Base-by-base conservation (phyloP, 2,113 vertebrate species). In the Coptodon bakossiorum region DNA sequence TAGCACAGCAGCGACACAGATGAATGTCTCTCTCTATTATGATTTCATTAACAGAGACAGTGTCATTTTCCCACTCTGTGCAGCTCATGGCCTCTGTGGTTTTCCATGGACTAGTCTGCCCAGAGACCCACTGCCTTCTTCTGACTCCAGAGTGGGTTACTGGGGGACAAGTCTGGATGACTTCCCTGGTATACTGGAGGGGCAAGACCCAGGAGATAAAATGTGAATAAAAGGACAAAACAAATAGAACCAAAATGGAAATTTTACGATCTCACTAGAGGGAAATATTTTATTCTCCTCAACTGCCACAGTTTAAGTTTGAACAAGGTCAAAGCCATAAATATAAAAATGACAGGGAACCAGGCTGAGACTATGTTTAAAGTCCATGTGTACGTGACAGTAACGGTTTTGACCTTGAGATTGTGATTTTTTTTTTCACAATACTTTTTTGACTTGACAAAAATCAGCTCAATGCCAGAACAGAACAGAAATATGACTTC, bases 21-120 rank as follows among this genome's bases (percentile, higher is more conserved):
- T 84, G 43, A 90, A 91, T 95, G 86, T 90, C 84, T 84, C 7
- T 91, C 90, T 88, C 54, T 92, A 40, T 93, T 94, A 59, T 94
- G 81, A 85, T 94, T 93, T 83, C 90, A 92, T 95, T 94, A 92
- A 82, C 34, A 59, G 59, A 87, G 81, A 53, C 66, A 80, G 88
- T 86, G 66, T 95, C 83, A 27, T 91, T 91, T 96, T 94, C 90
- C 90, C 82, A 71, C 71, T 92, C 86, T 86, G 29, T 61, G 24
- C 9, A 27, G 82, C 81, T 57, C 84, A 45, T 3, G 83, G 81
- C 57, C 81, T 87, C 7, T 78, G 86, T 63, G 79, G 61, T 81
- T 85, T 83, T 90, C 54, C 29, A 14, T n/a, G 13, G 27, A 5
- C 73, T 2, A 24, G 6, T 66, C 61, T 34, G 36, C 45, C 73